A percentile compares a stretch with the other conserved stretches of the same genome.
These are phyloP conservation scores for Perca schrenkii DNA, from an alignment of 2,113 vertebrate genomes.

Conservation along the genomic window DNA sequence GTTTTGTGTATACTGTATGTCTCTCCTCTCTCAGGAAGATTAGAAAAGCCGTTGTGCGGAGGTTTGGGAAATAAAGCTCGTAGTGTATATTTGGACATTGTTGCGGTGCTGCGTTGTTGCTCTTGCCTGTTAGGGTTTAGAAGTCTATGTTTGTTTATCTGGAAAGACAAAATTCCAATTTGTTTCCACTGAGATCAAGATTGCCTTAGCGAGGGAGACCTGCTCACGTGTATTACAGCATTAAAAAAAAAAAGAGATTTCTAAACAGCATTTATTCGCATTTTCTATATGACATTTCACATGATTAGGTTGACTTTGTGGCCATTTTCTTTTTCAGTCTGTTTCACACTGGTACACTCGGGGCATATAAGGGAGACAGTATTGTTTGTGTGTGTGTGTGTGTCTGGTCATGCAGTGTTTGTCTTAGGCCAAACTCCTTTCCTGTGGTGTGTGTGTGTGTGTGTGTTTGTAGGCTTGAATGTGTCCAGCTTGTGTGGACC, in stretches of 20 bases:
- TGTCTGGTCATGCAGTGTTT: constrained; percentile 52
- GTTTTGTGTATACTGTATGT: constrained; percentile 58
- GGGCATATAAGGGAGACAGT: constrained; percentile 52
- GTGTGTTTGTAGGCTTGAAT: neutral
- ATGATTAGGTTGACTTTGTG: neutral
- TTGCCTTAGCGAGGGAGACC: neutral
- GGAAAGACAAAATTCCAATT: constrained; percentile 30
- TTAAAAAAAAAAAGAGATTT: no score
- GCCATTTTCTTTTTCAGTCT: neutral
- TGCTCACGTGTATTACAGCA: neutral
- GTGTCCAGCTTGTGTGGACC: constrained; percentile 52
- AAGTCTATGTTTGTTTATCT: constrained; percentile 66
- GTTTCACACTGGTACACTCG: neutral
- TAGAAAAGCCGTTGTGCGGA: constrained; percentile 64
- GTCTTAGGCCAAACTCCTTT: constrained; percentile 47
- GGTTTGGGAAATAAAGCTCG: constrained; percentile 55
- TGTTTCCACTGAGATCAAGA: constrained; percentile 19
- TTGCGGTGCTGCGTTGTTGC: constrained; percentile 50
- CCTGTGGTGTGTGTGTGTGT: constrained; percentile 41
- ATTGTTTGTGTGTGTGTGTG: constrained; percentile 41
- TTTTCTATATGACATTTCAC: neutral
- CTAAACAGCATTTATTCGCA: neutral
- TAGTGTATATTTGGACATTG: constrained; percentile 66
- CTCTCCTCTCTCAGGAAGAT: constrained; percentile 56
- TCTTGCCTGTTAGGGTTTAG: constrained; percentile 57